These are phyloP conservation scores for Sebastes taczanowskii DNA, from an alignment of 2,797 vertebrate species.

Conservation along the genomic window DNA sequence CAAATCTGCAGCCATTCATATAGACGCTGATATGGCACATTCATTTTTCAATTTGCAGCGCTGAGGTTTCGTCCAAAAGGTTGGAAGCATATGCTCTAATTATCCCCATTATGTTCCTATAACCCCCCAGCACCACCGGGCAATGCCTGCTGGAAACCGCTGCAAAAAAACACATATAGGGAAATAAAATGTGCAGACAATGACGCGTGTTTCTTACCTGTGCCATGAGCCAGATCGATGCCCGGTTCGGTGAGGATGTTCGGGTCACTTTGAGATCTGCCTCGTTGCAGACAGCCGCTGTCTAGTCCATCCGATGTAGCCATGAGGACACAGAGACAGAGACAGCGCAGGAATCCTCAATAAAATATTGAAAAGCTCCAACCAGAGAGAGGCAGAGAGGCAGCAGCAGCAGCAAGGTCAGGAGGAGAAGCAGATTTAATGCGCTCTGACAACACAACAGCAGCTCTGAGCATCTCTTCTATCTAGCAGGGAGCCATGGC, in stretches of 20 bases:
- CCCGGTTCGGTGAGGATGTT: slow-evolving; percentile 92
- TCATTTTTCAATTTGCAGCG: slow-evolving; percentile 65
- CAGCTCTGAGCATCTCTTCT: slow-evolving; percentile 76
- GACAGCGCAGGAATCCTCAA: slow-evolving; percentile 75
- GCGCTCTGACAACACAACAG: slow-evolving; percentile 83
- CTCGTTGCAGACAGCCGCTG: slow-evolving; percentile 89
- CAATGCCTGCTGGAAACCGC: slow-evolving; percentile 26
- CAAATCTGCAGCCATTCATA: slow-evolving; percentile 48
- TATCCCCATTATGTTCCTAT: slow-evolving; percentile 13
- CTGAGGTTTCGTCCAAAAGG: not conserved
- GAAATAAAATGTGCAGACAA: slow-evolving; percentile 28
- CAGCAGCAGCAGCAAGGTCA: slow-evolving; percentile 80
- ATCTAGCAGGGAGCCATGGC: slow-evolving; percentile 79
- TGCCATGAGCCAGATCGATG: slow-evolving; percentile 84
- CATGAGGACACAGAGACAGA: slow-evolving; percentile 80
- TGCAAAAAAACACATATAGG: slow-evolving; percentile 10
- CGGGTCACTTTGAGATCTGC: slow-evolving; percentile 98
- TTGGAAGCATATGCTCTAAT: slow-evolving; percentile 60
- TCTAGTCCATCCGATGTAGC: slow-evolving; percentile 93
- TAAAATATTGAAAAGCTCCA: slow-evolving; percentile 77
- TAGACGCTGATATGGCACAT: slow-evolving; percentile 60
- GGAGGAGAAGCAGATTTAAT: slow-evolving; percentile 77
- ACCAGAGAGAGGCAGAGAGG: slow-evolving; percentile 55
- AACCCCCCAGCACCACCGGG: not conserved
- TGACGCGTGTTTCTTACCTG: slow-evolving; percentile 85